Conservation (phyloP, 2,797 vertebrate genomes). For the Hapalemur alaotrensis region DNA sequence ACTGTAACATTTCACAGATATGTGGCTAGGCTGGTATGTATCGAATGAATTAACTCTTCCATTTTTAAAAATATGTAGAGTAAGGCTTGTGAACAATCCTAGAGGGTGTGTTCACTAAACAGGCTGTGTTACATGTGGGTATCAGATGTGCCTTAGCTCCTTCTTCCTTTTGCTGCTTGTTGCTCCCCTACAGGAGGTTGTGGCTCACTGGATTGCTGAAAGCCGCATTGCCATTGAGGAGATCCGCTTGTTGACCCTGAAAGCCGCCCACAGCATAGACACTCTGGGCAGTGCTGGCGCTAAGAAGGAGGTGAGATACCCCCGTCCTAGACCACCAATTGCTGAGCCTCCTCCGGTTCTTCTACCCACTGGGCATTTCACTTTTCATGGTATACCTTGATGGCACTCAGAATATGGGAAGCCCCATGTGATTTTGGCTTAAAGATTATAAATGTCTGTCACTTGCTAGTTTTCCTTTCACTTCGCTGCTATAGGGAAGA, state of each 20-base stretch:
- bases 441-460: neutral
- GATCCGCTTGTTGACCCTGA: conserved; percentile 91
- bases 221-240: conserved; percentile 93
- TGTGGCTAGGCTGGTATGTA: neutral
- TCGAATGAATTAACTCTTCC: neutral
- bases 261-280: conserved; percentile 90
- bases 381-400: neutral
- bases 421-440: neutral
- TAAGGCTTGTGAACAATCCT: neutral
- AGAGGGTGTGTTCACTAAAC: neutral
- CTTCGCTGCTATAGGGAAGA: neutral
- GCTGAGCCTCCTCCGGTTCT: neutral
- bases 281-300: conserved; percentile 86
- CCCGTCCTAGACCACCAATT: too few relatives aligned
- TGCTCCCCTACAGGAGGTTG: conserved; percentile 87
- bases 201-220: conserved; percentile 95
- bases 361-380: neutral
- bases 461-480: neutral
- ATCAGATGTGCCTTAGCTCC: neutral
- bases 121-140: neutral
- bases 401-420: neutral
- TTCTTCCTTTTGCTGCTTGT: neutral
- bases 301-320: conserved; percentile 89
- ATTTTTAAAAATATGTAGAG: neutral
- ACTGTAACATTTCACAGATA: neutral